Evolutionary conservation across 2,797 vertebrate species (phyloP), one percentile per base, ranked within the genome.

Genomic region (Rhinichthys osculus): DNA sequence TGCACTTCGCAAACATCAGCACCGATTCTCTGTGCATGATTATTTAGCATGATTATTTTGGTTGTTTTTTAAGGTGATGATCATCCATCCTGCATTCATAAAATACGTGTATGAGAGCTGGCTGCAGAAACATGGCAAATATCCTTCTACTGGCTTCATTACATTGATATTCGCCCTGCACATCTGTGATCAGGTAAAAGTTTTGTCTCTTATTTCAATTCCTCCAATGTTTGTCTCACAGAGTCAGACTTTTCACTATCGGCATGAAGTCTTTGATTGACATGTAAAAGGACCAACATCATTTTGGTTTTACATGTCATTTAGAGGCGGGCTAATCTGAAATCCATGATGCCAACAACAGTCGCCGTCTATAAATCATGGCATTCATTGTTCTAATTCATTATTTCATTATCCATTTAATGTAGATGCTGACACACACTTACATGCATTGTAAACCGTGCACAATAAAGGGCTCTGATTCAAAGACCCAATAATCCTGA

Each of bases 101-200:
- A 86, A 50, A 62, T 84, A 87, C 3, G n/a, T 87, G 19, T 78
- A 86, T 10, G 81, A 86, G 38, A 86, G 2, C 19, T 87, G 86
- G 84, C 3, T 87, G 54, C 10, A 44, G 23, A 86, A 81, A 67
- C 35, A 83, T 11, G 86, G 86, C 8, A 81, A 7, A 57, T 89
- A 87, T 50, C 86, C 86, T 19, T 86, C 86, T 5, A 83, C 81
- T 30, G 88, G 86, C 19, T 87, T 89, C 57, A 16, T 87, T 5
- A 87, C 78, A 23, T 50, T 89, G 4, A 74, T 84, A 21, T 38
- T 81, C 0, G 72, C 86, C 10, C 27, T 87, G n/a, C 88, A 87
- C 57, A 84, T 89, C 72, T 89, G 88, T 52, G 86, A 89, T 82
- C 42, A 89, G 86, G 88, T 87, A 35, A 47, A 16, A 13, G 5